A percentile compares a stretch with the other conserved stretches of the same genome.
These are phyloP conservation scores for Orchesella cincta DNA, from an alignment of 1,140 invertebrate species.

Conservation along the genomic window DNA sequence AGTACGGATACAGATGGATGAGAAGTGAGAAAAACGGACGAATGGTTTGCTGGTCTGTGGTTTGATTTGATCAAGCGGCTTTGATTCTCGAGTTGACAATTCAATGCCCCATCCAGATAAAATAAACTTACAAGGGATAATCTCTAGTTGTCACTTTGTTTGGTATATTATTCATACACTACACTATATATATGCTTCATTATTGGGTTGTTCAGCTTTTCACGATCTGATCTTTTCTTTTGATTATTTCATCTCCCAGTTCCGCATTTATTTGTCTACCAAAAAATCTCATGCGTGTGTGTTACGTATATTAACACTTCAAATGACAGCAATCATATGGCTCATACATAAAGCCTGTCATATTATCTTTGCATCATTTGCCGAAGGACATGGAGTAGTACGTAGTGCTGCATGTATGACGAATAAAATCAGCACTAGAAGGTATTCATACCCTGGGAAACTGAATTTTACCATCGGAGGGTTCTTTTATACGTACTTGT, in stretches of 20 bases:
- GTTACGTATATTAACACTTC: not conserved
- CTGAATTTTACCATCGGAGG: not conserved
- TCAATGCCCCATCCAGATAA: not conserved
- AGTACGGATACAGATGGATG: not conserved
- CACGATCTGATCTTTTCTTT: too few relatives aligned
- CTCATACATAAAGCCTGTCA: not conserved
- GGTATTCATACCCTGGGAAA: slow-evolving; percentile 11
- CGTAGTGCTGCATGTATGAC: not conserved
- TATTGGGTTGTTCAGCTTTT: too few relatives aligned
- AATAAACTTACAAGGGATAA: slow-evolving; percentile 7
- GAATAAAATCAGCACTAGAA: not conserved
- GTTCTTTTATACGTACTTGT: not conserved
- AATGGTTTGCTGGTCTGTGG: slow-evolving; percentile 5
- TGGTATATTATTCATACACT: too few relatives aligned
- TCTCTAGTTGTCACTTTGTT: too few relatives aligned
- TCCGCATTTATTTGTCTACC: too few relatives aligned
- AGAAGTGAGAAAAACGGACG: not conserved
- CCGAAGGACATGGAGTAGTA: not conserved
- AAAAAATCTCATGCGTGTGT: too few relatives aligned
- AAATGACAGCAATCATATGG: not conserved
- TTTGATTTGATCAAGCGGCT: slow-evolving; percentile 8
- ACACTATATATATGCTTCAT: too few relatives aligned
- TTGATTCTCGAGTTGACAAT: not conserved
- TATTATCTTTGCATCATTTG: not conserved
- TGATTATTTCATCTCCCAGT: too few relatives aligned